These are phyloP conservation scores for Clarias platycephalus DNA, from an alignment of 2,797 vertebrate species.

Conservation along the genomic window DNA sequence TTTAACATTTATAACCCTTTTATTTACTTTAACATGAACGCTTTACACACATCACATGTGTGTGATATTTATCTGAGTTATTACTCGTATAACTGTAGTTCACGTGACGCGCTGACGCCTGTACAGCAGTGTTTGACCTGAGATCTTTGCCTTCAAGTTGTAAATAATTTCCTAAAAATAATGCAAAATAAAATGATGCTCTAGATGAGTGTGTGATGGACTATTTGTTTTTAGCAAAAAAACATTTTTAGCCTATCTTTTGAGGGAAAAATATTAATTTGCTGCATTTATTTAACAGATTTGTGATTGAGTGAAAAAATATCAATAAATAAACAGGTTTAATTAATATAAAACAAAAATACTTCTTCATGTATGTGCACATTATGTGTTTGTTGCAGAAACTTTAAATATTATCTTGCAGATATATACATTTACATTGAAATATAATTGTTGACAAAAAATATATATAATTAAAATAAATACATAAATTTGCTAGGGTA, in stretches of 20 bases:
- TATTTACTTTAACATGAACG: not conserved
- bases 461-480: too few species aligned
- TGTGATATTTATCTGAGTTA: not conserved
- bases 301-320: not conserved
- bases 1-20: too few species aligned
- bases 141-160: not conserved
- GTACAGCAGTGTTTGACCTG: not conserved
- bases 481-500: too few species aligned
- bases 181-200: not conserved
- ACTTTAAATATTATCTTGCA: not conserved
- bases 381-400: not conserved
- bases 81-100: not conserved
- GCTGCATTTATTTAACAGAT: too few species aligned
- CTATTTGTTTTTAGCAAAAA: too few species aligned
- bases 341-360: not conserved
- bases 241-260: too few species aligned
- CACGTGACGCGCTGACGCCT: too few species aligned
- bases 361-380: not conserved
- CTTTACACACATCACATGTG: not conserved
- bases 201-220: not conserved
- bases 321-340: not conserved
- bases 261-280: too few species aligned
- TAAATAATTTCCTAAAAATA: not conserved
- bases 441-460: not conserved
- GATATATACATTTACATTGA: not conserved